A percentile compares a stretch with the other conserved stretches of the same genome.
Conservation (phyloP, 2,113 vertebrate genomes). For the Girardinichthys multiradiatus region DNA sequence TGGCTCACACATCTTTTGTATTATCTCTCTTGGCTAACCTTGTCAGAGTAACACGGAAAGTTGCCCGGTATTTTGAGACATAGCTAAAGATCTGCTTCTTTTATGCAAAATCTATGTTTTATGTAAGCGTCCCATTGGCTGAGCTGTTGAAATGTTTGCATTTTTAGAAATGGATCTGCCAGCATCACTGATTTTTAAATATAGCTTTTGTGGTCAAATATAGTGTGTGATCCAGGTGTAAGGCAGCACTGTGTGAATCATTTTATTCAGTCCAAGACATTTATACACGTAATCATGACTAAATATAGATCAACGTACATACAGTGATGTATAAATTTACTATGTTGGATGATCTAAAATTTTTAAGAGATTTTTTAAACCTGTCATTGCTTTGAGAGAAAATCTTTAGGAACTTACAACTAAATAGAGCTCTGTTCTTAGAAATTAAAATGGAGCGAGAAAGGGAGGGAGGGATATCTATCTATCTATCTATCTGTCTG, state of each 20-base stretch:
- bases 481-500: too few species aligned
- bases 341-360: not conserved
- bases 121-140: slow-evolving; percentile 43
- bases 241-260: slow-evolving; percentile 11
- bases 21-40: slow-evolving; percentile 80
- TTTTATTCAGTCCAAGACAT: slow-evolving; percentile 19
- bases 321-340: not conserved
- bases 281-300: not conserved
- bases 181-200: slow-evolving; percentile 27
- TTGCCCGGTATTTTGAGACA: slow-evolving; percentile 55
- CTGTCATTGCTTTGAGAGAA: too few species aligned
- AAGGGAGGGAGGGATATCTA: too few species aligned
- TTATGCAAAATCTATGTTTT: slow-evolving; percentile 40
- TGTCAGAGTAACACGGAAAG: slow-evolving; percentile 71
- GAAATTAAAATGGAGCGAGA: not conserved
- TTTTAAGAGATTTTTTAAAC: not conserved
- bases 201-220: slow-evolving; percentile 18
- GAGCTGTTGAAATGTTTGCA: slow-evolving; percentile 7
- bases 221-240: slow-evolving; percentile 12
- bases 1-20: slow-evolving; percentile 72
- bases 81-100: slow-evolving; percentile 42
- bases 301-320: not conserved
- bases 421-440: too few species aligned
- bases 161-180: slow-evolving; percentile 26
- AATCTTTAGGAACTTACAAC: too few species aligned